Percentiles rank a stretch among this genome's conserved stretches.
phyloP scores from a whole-genome alignment of 2,113 vertebrate species.

The Sterrhoptilus dennistouni region DNA sequence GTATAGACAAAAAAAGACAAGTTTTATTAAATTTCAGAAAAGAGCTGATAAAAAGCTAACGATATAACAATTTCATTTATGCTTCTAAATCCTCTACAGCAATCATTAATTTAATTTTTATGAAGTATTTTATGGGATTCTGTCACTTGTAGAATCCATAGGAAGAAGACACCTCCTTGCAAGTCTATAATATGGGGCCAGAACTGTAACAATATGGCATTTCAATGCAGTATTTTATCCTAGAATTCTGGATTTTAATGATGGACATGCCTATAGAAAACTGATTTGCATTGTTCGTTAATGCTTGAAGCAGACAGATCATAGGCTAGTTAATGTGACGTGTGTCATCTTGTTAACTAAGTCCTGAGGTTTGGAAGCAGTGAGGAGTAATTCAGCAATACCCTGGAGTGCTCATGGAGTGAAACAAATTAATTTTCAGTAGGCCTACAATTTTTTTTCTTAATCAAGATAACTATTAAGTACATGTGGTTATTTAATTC shows the following conservation, averaged over 20 bases:
- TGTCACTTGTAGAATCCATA: not conserved
- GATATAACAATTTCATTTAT: not conserved
- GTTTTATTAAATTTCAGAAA: conserved; percentile 1
- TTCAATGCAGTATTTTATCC: not conserved
- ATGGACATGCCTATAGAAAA: not conserved
- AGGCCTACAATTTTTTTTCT: not conserved
- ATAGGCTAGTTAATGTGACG: not conserved
- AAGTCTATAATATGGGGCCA: not conserved
- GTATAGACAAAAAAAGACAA: not conserved
- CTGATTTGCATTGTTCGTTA: not conserved
- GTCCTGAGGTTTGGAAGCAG: not conserved
- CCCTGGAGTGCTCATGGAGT: not conserved
- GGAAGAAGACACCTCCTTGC: not conserved
- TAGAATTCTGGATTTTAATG: not conserved
- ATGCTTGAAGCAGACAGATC: not conserved
- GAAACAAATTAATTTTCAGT: not conserved
- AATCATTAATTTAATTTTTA: not conserved
- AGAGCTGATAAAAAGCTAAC: not conserved
- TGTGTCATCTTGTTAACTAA: not conserved
- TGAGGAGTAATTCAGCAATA: not conserved
- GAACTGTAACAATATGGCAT: not conserved
- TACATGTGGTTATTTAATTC: not conserved
- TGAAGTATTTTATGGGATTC: not conserved
- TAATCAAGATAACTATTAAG: not conserved
- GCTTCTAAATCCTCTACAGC: not conserved